phyloP scores from a whole-genome alignment of 2,888 invertebrate genomes.

The Archaeoteleia sp. region DNA sequence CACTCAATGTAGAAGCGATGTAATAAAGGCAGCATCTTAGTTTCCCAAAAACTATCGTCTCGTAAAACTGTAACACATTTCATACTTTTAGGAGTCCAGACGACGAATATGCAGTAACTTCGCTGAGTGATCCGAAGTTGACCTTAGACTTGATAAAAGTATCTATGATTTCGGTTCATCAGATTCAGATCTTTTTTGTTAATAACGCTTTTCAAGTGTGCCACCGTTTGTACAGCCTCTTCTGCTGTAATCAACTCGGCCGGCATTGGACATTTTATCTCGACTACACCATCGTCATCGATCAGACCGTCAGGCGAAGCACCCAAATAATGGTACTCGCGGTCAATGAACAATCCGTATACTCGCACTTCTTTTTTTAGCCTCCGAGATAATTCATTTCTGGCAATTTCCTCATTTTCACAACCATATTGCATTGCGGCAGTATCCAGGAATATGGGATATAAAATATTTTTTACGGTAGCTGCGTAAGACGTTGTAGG shows the following conservation, averaged over 20 bases:
- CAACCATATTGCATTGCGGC: conserved; percentile 21
- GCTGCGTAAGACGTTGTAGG: conserved; percentile 25
- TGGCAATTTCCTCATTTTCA: conserved; percentile 36
- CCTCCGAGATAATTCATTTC: conserved; percentile 7
- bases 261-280: conserved; percentile 46
- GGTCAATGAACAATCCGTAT: conserved; percentile 39
- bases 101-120: conserved; percentile 52
- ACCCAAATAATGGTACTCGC: conserved; percentile 18
- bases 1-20: conserved; percentile 50
- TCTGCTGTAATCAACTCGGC: conserved; percentile 8
- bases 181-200: conserved; percentile 12
- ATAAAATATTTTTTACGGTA: conserved; percentile 36
- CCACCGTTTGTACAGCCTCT: conserved; percentile 11
- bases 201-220: conserved; percentile 11
- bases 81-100: conserved; percentile 51
- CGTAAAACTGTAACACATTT: conserved; percentile 31
- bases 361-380: conserved; percentile 5
- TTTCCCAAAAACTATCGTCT: conserved; percentile 54
- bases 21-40: conserved; percentile 42
- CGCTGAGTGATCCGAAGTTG: conserved; percentile 52
- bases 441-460: background rate
- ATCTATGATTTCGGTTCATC: conserved; percentile 46
- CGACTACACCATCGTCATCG: conserved; percentile 42
- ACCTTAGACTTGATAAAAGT: no score
- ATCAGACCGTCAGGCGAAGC: conserved; percentile 44